Percentiles rank a stretch among this genome's conserved stretches.
Conservation (phyloP, 2,113 vertebrate genomes). For the Xyrauchen texanus region DNA sequence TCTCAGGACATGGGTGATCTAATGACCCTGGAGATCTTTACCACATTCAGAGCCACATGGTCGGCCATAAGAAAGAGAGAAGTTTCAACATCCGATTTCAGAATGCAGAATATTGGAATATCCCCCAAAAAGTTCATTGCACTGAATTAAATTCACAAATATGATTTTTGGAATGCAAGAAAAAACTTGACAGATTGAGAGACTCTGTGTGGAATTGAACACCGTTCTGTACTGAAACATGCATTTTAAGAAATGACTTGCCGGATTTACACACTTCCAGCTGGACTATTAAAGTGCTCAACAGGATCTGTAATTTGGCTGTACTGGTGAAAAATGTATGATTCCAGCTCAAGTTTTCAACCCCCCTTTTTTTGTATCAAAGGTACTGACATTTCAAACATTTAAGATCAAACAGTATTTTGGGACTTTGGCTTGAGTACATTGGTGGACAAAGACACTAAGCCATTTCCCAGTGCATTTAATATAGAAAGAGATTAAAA, state of each 20-base stretch:
- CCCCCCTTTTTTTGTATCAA: not conserved
- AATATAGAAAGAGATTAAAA: not conserved
- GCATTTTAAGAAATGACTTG: not conserved
- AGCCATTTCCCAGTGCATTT: conserved; percentile 9
- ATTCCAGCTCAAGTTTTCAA: not conserved
- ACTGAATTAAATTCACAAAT: not conserved
- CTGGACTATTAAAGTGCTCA: not conserved
- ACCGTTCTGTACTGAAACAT: not conserved
- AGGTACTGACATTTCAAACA: conserved; percentile 9
- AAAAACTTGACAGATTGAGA: not conserved
- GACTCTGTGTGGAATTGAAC: not conserved
- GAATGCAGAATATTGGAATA: too few relatives aligned
- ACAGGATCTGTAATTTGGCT: not conserved
- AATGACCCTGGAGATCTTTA: not conserved
- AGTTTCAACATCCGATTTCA: too few relatives aligned
- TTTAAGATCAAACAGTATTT: conserved; percentile 1
- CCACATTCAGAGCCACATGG: not conserved
- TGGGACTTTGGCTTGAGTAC: conserved; percentile 13
- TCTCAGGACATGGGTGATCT: not conserved
- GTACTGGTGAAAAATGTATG: not conserved
- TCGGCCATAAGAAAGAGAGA: not conserved
- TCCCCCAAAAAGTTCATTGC: not conserved
- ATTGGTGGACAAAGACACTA: not conserved
- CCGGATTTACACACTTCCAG: not conserved
- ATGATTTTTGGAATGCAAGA: not conserved